Base-by-base conservation (phyloP, 92 coral and sea anemone species). In the Scolanthus callimorphus region DNA sequence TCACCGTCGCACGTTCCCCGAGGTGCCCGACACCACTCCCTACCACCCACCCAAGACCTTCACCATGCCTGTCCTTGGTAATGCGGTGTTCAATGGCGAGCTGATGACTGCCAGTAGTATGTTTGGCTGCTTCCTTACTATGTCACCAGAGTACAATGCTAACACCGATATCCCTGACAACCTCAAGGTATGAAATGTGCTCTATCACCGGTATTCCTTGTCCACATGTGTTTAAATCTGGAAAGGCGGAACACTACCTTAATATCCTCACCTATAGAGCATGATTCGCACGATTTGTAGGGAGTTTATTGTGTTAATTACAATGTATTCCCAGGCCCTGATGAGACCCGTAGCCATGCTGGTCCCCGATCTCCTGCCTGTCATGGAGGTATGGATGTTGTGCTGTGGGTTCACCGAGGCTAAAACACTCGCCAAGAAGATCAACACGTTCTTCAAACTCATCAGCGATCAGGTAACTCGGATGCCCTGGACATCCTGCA, bases 101-200 rank as follows among this genome's bases (percentile, higher is more conserved):
- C 65, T 92, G 57, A 45, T 92, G 44, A 73, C 81, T 4, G 89
- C 89, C 28, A 85, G 90, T 74, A 79, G 63, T 15, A 70, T 88
- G 89, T 90, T 78, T 49, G 98, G 96, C 29, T 88, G 89, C 44
- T 92, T 88, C 45, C 79, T 92, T 95, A 84, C 96, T 13, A 80
- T 92, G 83, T 80, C 89, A 10, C 70, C 90, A 2, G 53, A 70
- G 20, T 49, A 59, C 66, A 64, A 64, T 29, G 65, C 70, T 26
- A 58, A 49, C 38, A 45, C 77, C 4, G 63, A 73, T 34, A 51
- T 92, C 29, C 96, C 98, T 0, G 98, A 88, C 24, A 92, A 84
- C 59, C 39, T 92, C 10, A 84, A 85, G 86, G 98, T 92, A n/a
- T n/a, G n/a, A n/a, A n/a, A n/a, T n/a, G n/a, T n/a, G n/a, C n/a